Conservation (phyloP, 1,140 invertebrate species). For the Drosophila ogumai region DNA sequence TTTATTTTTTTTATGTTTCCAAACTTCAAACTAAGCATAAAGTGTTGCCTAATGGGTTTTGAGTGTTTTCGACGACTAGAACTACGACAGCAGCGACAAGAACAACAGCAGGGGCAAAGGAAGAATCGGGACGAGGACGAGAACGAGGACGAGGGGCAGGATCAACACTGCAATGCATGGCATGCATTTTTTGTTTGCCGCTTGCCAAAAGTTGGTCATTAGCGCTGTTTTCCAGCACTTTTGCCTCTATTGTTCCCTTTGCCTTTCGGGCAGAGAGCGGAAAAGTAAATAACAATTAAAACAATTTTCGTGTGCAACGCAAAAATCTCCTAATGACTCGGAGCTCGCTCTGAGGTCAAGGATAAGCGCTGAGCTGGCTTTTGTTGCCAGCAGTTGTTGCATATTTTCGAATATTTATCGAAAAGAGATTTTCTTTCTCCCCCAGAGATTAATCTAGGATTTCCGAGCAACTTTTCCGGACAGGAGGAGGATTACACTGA, state of each 20-base stretch:
- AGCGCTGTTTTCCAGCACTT: conserved; percentile 61
- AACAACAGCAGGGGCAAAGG: conserved; percentile 4
- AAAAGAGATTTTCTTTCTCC: conserved; percentile 23
- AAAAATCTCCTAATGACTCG: conserved; percentile 74
- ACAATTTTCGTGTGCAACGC: conserved; percentile 61
- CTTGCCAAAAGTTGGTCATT: conserved; percentile 78
- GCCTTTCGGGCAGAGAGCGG: conserved; percentile 37
- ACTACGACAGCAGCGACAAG: conserved; percentile 41
- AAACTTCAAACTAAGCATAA: conserved; percentile 82
- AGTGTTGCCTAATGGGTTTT: conserved; percentile 82
- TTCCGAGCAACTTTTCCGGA: background rate
- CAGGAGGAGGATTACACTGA: background rate
- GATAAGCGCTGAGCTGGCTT: conserved; percentile 56
- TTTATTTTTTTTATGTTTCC: conserved; percentile 38
- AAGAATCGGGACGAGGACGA: conserved; percentile 6
- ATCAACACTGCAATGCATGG: conserved; percentile 67
- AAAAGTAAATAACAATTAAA: conserved; percentile 79
- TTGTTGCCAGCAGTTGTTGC: conserved; percentile 51
- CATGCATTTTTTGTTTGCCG: conserved; percentile 58
- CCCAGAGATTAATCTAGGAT: conserved; percentile 30
- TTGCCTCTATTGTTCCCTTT: conserved; percentile 35
- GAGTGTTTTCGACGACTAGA: conserved; percentile 78
- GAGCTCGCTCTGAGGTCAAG: conserved; percentile 65
- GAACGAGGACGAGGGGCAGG: conserved; percentile 13
- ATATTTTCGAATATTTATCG: conserved; percentile 68